A percentile compares a stretch with the other conserved stretches of the same genome.
Evolutionary conservation across 1,140 invertebrate species (phyloP).

Genomic region (Lithobius niger): DNA sequence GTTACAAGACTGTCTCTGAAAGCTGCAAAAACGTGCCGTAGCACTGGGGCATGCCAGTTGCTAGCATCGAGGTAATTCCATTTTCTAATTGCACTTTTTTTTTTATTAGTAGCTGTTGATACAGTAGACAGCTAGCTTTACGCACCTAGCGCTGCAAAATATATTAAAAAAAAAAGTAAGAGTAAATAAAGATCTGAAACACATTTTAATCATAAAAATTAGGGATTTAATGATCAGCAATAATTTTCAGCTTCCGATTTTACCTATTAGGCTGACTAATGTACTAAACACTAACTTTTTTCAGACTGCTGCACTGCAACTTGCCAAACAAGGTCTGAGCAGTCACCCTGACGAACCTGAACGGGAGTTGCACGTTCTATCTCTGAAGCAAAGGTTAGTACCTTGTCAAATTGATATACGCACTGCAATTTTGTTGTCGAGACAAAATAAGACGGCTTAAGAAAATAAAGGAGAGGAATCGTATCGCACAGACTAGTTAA

Average conservation of each 20-base stretch:
- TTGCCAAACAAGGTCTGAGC: conserved; percentile 25
- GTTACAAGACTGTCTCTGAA: too few relatives aligned
- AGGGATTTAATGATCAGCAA: not conserved
- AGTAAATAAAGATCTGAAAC: not conserved
- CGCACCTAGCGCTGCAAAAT: not conserved
- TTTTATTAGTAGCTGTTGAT: too few relatives aligned
- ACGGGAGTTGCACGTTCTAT: conserved; percentile 16
- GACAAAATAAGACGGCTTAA: too few relatives aligned
- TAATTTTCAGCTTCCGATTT: not conserved
- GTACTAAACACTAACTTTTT: conserved; percentile 10
- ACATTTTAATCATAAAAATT: not conserved
- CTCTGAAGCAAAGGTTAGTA: conserved; percentile 24
- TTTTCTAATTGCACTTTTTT: too few relatives aligned
- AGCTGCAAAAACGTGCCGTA: too few relatives aligned
- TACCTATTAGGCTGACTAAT: not conserved
- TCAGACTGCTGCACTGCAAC: conserved; percentile 29
- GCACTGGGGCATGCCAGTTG: too few relatives aligned
- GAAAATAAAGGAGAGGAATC: too few relatives aligned
- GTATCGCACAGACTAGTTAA: too few relatives aligned
- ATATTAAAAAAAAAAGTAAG: not conserved
- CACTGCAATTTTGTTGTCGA: too few relatives aligned
- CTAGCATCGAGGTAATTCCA: too few relatives aligned
- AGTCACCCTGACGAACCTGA: conserved; percentile 24
- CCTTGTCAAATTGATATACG: too few relatives aligned
- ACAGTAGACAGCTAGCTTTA: not conserved